Conservation (phyloP, 2,888 invertebrate species). For the Dermolepida albohirtum region DNA sequence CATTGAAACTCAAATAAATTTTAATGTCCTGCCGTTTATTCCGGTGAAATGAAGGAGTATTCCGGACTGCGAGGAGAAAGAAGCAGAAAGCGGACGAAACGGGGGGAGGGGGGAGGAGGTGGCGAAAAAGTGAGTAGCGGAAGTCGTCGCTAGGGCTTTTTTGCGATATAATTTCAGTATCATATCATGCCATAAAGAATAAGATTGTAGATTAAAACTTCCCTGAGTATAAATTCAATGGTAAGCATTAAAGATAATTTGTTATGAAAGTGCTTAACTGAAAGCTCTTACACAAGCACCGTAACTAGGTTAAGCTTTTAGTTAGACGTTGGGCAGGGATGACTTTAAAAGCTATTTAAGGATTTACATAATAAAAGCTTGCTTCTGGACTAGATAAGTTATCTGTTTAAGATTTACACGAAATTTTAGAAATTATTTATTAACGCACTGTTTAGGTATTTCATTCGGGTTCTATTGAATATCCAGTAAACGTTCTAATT, state of each 20-base stretch:
- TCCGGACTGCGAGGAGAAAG: no score
- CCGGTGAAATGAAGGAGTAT: constrained; percentile 1
- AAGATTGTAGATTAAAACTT: constrained; percentile 43
- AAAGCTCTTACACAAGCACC: constrained; percentile 46
- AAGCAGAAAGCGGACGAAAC: background rate
- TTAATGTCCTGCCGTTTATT: constrained; percentile 30
- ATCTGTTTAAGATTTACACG: constrained; percentile 39
- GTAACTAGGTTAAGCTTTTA: constrained; percentile 48
- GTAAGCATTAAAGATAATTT: constrained; percentile 45
- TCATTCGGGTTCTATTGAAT: background rate
- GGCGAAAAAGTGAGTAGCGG: constrained; percentile 1
- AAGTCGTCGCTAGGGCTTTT: constrained; percentile 19
- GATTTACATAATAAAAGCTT: constrained; percentile 46
- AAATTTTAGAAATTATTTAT: constrained; percentile 21
- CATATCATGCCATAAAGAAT: constrained; percentile 42
- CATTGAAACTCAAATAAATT: constrained; percentile 33
- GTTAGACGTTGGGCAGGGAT: constrained; percentile 45
- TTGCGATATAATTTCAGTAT: constrained; percentile 41
- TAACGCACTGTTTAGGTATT: constrained; percentile 5
- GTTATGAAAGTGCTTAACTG: constrained; percentile 45
- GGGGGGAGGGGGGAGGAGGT: background rate
- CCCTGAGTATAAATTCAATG: constrained; percentile 41
- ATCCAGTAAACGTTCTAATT: background rate
- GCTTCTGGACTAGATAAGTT: constrained; percentile 40
- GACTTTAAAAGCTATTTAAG: constrained; percentile 48